phyloP scores from a whole-genome alignment of 1,140 invertebrate species.

The Panagrolaimus sp. region DNA sequence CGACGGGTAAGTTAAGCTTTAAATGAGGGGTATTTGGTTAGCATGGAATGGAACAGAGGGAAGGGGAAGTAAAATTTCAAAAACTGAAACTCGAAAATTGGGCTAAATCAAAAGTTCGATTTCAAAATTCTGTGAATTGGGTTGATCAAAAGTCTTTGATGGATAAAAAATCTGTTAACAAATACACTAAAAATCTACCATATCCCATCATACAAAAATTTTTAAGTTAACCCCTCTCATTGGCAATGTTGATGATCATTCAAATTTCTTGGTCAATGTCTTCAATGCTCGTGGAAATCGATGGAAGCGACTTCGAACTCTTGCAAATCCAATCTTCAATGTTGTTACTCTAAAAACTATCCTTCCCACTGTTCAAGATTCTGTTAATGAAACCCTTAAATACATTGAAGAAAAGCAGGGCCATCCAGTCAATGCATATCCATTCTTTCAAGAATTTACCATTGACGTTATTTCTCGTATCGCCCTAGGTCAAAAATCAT shows the following conservation, averaged over 20 bases:
- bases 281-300: conserved; percentile 45
- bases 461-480: conserved; percentile 48
- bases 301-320: conserved; percentile 60
- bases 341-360: conserved; percentile 59
- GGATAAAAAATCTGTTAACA: too few relatives aligned
- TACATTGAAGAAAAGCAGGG: conserved; percentile 26
- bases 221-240: not conserved
- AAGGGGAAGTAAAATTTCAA: too few relatives aligned
- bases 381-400: conserved; percentile 33
- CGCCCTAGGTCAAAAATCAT: conserved; percentile 43
- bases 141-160: too few relatives aligned
- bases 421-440: conserved; percentile 29
- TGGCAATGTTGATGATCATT: conserved; percentile 31
- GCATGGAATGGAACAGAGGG: too few relatives aligned
- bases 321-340: conserved; percentile 61
- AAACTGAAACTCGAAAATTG: too few relatives aligned
- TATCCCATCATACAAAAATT: too few relatives aligned
- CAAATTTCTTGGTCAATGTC: conserved; percentile 29
- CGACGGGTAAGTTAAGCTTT: conserved; percentile 28
- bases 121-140: too few relatives aligned
- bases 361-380: conserved; percentile 45
- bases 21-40: too few relatives aligned
- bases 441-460: conserved; percentile 47
- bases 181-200: too few relatives aligned
- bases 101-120: too few relatives aligned